Percentiles rank a stretch among this genome's conserved stretches.
These are phyloP conservation scores for Avahi laniger DNA, from an alignment of 2,797 vertebrate species.

Conservation along the genomic window DNA sequence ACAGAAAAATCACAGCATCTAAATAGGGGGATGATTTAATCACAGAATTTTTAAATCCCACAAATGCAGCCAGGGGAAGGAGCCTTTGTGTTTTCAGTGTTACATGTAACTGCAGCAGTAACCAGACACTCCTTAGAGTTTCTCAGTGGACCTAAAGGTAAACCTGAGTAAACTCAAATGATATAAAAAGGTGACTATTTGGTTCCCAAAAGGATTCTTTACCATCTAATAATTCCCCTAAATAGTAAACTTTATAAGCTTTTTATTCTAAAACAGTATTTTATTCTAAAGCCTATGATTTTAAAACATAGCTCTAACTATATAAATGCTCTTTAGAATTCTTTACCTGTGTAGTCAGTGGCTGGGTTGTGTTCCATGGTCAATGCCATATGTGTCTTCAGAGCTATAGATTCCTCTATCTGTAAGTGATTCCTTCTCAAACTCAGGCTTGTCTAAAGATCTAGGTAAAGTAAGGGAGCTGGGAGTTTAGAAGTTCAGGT, in stretches of 20 bases:
- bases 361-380: background rate
- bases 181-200: conserved; percentile 33
- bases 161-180: conserved; percentile 4
- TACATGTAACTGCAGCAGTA: conserved; percentile 3
- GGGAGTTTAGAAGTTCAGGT: background rate
- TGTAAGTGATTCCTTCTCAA: conserved; percentile 23
- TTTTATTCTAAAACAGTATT: conserved; percentile 29
- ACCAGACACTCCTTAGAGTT: background rate
- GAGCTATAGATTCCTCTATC: background rate
- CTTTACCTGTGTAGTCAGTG: background rate
- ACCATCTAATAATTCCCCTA: conserved; percentile 7
- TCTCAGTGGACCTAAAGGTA: conserved; percentile 5
- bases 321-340: conserved; percentile 28
- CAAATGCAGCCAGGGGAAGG: background rate
- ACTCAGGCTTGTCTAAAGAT: conserved; percentile 32
- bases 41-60: conserved; percentile 40
- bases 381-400: background rate
- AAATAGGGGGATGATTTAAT: conserved; percentile 50
- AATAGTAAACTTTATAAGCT: background rate
- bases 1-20: conserved; percentile 45
- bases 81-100: conserved; percentile 16
- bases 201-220: conserved; percentile 38
- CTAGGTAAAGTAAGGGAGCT: background rate
- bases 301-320: conserved; percentile 39
- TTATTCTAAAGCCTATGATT: conserved; percentile 42